Evolutionary conservation across 2,797 vertebrate genomes (phyloP).

Genomic region (Mus caroli): DNA sequence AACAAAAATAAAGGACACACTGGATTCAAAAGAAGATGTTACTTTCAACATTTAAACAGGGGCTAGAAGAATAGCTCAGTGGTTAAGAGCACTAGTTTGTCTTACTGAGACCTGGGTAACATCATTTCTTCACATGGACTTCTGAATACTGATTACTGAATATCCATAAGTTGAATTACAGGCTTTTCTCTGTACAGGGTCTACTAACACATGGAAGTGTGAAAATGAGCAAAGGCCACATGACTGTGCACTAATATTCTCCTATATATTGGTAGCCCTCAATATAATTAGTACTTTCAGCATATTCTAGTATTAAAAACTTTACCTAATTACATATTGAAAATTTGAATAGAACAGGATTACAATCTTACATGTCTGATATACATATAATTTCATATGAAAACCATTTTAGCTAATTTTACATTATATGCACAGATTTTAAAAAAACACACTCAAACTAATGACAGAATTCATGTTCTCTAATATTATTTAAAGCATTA

Average conservation of each 20-base stretch:
- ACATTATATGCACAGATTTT: background rate
- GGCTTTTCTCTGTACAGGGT: background rate
- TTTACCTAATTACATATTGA: background rate
- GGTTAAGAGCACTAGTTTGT: background rate
- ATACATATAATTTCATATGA: background rate
- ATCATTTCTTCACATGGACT: background rate
- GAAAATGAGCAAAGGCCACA: background rate
- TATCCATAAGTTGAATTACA: background rate
- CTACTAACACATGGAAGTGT: background rate
- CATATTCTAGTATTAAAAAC: background rate
- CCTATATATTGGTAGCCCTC: background rate
- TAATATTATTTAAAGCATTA: background rate
- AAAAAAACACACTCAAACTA: background rate
- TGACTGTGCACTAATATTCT: background rate
- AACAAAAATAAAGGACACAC: background rate
- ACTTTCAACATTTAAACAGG: background rate
- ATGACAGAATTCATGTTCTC: background rate
- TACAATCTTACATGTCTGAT: background rate
- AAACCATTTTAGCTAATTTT: slow-evolving; percentile 1
- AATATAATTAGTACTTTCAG: background rate
- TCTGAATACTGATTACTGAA: background rate
- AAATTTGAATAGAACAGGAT: background rate
- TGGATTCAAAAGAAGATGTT: background rate
- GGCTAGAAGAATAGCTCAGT: too few species aligned
- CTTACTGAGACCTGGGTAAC: too few species aligned